Evolutionary conservation across 1,140 invertebrate genomes (phyloP).

Genomic region (Bradysia coprophila): DNA sequence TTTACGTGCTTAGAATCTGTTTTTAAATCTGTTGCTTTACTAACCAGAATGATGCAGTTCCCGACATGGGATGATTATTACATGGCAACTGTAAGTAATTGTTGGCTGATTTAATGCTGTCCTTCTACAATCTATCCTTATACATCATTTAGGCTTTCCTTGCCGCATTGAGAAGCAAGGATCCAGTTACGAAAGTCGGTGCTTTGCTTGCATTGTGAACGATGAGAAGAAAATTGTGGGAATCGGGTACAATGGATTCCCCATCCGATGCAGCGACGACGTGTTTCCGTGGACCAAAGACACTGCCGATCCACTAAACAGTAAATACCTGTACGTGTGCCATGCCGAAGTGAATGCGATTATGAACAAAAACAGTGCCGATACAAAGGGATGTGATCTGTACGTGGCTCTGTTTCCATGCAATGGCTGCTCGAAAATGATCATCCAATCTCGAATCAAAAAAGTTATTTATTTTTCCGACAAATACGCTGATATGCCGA

Average conservation of each 20-base stretch:
- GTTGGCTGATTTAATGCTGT: too few species aligned
- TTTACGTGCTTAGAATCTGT: too few species aligned
- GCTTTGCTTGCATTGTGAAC: conserved; percentile 84
- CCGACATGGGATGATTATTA: conserved; percentile 91
- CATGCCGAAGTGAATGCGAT: conserved; percentile 97
- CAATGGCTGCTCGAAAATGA: conserved; percentile 91
- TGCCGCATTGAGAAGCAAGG: conserved; percentile 79
- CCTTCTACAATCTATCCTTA: too few species aligned
- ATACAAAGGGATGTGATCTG: conserved; percentile 60
- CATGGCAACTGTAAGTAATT: conserved; percentile 72
- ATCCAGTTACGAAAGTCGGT: conserved; percentile 82
- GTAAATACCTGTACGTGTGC: conserved; percentile 82
- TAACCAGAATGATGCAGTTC: too few species aligned
- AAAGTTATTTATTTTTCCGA: conserved; percentile 64
- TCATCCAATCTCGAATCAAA: conserved; percentile 87
- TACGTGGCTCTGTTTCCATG: conserved; percentile 86
- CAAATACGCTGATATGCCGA: conserved; percentile 48
- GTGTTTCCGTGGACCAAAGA: conserved; percentile 70
- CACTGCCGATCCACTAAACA: conserved; percentile 34
- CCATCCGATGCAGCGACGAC: conserved; percentile 71
- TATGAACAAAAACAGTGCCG: conserved; percentile 67
- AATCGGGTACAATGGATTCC: conserved; percentile 94
- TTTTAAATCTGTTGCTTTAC: too few species aligned
- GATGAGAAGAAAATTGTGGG: conserved; percentile 77
- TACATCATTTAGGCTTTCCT: too few species aligned